A percentile compares a stretch with the other conserved stretches of the same genome.
These are phyloP conservation scores for Tiliqua scincoides DNA, from an alignment of 2,113 vertebrate species.

Conservation along the genomic window DNA sequence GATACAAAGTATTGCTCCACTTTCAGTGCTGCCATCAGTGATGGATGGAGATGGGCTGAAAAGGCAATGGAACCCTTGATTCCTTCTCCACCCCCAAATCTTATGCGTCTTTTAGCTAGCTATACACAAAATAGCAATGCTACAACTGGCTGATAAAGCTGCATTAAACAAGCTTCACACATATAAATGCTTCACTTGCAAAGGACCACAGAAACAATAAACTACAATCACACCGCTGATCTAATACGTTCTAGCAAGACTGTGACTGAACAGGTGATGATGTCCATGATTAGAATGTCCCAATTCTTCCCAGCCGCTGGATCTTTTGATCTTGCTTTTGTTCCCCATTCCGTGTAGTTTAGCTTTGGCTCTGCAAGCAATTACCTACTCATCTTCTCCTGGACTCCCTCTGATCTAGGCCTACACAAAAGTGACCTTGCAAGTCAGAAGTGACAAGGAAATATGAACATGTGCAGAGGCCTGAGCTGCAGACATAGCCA, in stretches of 20 bases:
- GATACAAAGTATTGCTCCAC: too few species aligned
- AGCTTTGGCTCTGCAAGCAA: background rate
- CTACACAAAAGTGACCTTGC: constrained; percentile 31
- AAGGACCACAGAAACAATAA: background rate
- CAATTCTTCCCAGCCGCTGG: background rate
- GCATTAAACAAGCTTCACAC: too few species aligned
- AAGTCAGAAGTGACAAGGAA: background rate
- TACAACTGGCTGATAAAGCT: too few species aligned
- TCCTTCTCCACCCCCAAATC: too few species aligned
- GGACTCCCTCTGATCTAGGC: background rate
- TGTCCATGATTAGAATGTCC: background rate
- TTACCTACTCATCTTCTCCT: background rate
- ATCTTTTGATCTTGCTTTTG: background rate
- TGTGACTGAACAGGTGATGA: background rate
- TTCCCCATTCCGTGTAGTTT: background rate
- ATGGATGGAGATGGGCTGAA: too few species aligned
- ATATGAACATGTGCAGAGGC: constrained; percentile 11
- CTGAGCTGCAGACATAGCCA: constrained; percentile 47
- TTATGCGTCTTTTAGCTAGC: too few species aligned
- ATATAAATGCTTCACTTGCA: too few species aligned
- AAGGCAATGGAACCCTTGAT: too few species aligned
- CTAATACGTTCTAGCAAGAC: background rate
- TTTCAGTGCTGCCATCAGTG: too few species aligned
- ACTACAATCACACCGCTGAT: too few species aligned
- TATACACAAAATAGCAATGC: too few species aligned